A percentile compares a stretch with the other conserved stretches of the same genome.
Evolutionary conservation across 2,113 vertebrate species (phyloP).

Genomic region (Cacatua alba): DNA sequence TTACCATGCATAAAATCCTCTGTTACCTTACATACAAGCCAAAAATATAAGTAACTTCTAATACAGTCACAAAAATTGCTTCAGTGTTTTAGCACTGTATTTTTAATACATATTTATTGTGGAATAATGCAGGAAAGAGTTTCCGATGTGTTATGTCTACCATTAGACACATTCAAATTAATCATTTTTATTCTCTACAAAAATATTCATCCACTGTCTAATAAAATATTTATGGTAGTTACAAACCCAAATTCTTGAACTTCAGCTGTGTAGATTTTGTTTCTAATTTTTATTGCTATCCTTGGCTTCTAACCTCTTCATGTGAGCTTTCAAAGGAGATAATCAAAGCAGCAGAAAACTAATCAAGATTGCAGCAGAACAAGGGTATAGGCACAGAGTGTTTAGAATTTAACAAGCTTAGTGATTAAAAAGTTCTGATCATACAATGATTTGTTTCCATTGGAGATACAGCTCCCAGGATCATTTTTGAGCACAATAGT

Average conservation of each 20-base stretch:
- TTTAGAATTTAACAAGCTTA: not conserved
- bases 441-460: not conserved
- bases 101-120: not conserved
- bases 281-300: not conserved
- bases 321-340: not conserved
- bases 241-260: not conserved
- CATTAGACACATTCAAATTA: not conserved
- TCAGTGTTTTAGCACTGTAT: not conserved
- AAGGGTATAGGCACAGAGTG: not conserved
- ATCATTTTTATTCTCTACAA: not conserved
- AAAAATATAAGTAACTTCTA: not conserved
- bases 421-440: conserved; percentile 30
- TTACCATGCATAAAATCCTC: not conserved
- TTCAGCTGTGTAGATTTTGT: not conserved
- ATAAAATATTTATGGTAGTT: not conserved
- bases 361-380: conserved; percentile 13
- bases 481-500: not conserved
- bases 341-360: conserved; percentile 15
- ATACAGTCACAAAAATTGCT: not conserved
- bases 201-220: not conserved
- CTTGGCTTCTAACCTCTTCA: not conserved
- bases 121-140: not conserved
- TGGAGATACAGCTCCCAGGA: not conserved
- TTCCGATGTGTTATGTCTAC: not conserved
- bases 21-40: not conserved